Base-by-base conservation (phyloP, 1,140 invertebrate genomes). In the Cephus cinctus region DNA sequence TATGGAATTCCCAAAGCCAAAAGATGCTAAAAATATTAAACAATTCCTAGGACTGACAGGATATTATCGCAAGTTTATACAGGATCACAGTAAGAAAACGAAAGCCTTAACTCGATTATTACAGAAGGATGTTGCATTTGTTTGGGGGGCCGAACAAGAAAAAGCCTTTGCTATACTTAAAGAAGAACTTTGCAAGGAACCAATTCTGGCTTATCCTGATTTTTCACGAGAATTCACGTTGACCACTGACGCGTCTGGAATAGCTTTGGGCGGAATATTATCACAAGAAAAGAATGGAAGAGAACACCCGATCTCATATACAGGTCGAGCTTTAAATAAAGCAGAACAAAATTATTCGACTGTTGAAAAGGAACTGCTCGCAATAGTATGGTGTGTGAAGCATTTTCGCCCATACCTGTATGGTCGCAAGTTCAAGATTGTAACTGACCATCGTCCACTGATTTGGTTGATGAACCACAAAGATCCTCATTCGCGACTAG, bases 391-490 rank as follows among this genome's bases (percentile, higher is more conserved):
- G 59, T 72, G 65, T 0, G 61, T 73, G 1, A 70, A 78, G 56
- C 64, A 71, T 30, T 81, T 77, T 54, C 42, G 62, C 52, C 67
- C 59, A 31, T 83, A 77, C 51, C 36, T 82, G 3, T 74, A 70
- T 40, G 76, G 73, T 5, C 63, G 46, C 15, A 59, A 70, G 32
- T 81, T 83, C 47, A 66, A 25, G 4, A 63, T 81, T 0, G 30
- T 73, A 5, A 81, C 78, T 0, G 80, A 83, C 44, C 79, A 81
- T 44, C 57, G 56, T 39, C 72, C 76, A 0, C 57, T 83, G n/a
- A 50, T 53, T 23, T 82, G 73, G 72, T 50, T 83, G 16, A 65
- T 69, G 19, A 67, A 68, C 6, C 57, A 68, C 1, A 80, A 77
- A 59, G 69, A 80, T 32, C 68, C 65, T 0, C 42, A 45, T 8